phyloP scores from a whole-genome alignment of 2,113 vertebrate genomes.

The Lichenostomus cassidix region DNA sequence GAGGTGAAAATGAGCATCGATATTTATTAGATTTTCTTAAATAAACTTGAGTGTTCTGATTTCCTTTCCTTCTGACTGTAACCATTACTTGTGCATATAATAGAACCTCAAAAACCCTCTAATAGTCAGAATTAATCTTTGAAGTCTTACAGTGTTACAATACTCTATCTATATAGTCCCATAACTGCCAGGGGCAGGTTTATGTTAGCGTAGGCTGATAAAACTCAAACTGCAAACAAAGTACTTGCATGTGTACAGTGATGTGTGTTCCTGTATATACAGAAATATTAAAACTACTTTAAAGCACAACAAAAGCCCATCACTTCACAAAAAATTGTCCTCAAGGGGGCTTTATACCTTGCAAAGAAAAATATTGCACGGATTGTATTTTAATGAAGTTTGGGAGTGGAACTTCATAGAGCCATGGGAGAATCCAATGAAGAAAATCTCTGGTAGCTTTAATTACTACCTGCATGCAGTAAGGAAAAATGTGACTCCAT shows the following conservation, averaged over 20 bases:
- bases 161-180: neutral
- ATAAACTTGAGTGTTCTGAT: neutral
- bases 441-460: neutral
- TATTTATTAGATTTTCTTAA: neutral
- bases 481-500: neutral
- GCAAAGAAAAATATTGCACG: neutral
- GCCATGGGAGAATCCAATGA: neutral
- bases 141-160: neutral
- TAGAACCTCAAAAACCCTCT: neutral
- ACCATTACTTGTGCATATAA: neutral
- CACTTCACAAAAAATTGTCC: neutral
- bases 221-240: neutral
- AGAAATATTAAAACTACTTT: neutral
- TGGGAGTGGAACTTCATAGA: neutral
- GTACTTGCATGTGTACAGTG: neutral
- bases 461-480: neutral
- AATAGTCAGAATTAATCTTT: neutral
- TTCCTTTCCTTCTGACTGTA: neutral
- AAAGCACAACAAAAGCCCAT: neutral
- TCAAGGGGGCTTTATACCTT: neutral
- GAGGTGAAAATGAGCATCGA: neutral
- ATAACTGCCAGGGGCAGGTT: neutral
- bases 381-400: constrained; percentile 13
- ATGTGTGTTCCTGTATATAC: neutral
- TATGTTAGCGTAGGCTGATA: neutral